These are phyloP conservation scores for Palythoa heliodiscus DNA, from an alignment of 92 coral and sea anemone genomes.

Conservation along the genomic window DNA sequence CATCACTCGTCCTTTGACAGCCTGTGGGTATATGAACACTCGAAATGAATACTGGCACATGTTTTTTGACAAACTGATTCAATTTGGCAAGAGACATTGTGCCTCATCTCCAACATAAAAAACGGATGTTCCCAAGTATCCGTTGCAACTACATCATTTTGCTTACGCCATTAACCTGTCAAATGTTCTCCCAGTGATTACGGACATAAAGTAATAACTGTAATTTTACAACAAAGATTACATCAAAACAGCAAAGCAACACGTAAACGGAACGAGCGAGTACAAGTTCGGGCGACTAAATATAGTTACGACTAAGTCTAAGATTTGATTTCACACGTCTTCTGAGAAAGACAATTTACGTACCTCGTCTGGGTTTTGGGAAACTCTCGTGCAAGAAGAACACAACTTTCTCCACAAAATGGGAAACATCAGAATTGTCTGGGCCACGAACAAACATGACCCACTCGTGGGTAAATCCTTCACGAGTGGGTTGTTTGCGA, in stretches of 20 bases:
- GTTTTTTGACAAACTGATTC: slow-evolving; percentile 1
- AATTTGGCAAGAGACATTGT: background rate
- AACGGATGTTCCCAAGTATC: slow-evolving; percentile 5
- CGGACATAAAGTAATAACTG: slow-evolving; percentile 8
- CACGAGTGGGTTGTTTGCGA: slow-evolving; percentile 78
- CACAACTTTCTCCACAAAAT: slow-evolving; percentile 96
- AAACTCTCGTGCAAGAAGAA: slow-evolving; percentile 96
- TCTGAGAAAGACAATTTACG: slow-evolving; percentile 18
- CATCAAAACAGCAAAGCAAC: background rate
- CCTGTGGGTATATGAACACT: background rate
- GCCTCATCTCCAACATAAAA: background rate
- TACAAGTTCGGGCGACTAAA: too few species aligned
- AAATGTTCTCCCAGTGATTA: slow-evolving; percentile 2
- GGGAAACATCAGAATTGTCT: slow-evolving; percentile 89
- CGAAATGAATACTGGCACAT: slow-evolving; percentile 1
- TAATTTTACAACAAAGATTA: background rate
- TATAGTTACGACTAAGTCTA: background rate
- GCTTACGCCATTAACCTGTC: slow-evolving; percentile 21
- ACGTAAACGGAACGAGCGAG: background rate
- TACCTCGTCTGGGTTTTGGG: slow-evolving; percentile 91
- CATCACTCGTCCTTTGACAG: background rate
- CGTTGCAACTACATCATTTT: slow-evolving; percentile 12
- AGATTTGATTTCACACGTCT: slow-evolving; percentile 8
- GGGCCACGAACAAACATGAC: slow-evolving; percentile 93
- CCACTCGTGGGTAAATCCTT: slow-evolving; percentile 98